phyloP scores from a whole-genome alignment of 2,113 vertebrate genomes.

The Conger conger region DNA sequence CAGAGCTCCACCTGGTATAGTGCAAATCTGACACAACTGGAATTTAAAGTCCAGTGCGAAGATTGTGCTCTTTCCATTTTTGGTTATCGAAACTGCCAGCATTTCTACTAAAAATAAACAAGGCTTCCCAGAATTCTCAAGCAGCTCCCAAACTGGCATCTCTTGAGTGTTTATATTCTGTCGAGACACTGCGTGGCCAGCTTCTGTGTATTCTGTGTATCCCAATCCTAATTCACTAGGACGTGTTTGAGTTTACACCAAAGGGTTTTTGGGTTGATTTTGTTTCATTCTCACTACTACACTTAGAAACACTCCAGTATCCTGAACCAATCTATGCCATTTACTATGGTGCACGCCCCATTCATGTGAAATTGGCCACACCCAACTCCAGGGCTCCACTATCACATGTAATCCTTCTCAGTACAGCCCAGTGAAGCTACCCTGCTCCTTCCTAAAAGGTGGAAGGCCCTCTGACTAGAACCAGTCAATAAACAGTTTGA shows the following conservation, averaged over 20 bases:
- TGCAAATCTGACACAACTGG: too few species aligned
- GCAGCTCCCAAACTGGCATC: neutral
- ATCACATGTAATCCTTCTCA: constrained; percentile 20
- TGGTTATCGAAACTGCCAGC: too few species aligned
- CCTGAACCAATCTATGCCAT: neutral
- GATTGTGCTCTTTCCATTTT: too few species aligned
- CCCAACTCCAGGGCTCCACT: constrained; percentile 55
- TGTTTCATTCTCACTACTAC: neutral
- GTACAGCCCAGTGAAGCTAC: constrained; percentile 33
- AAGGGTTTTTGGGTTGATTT: neutral
- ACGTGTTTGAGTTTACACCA: neutral
- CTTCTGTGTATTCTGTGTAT: neutral
- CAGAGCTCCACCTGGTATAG: too few species aligned
- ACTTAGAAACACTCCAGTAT: neutral
- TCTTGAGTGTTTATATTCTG: neutral
- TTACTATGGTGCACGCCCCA: constrained; percentile 32
- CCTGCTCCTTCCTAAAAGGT: neutral
- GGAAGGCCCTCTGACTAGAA: neutral
- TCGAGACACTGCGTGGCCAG: neutral
- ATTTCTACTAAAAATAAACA: neutral
- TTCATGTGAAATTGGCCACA: constrained; percentile 36
- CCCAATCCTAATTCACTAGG: neutral
- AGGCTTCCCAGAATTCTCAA: too few species aligned
- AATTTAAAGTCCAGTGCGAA: too few species aligned
- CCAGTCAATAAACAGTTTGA: neutral